phyloP scores from a whole-genome alignment of 2,113 vertebrate genomes.

The Percina caprodes region DNA sequence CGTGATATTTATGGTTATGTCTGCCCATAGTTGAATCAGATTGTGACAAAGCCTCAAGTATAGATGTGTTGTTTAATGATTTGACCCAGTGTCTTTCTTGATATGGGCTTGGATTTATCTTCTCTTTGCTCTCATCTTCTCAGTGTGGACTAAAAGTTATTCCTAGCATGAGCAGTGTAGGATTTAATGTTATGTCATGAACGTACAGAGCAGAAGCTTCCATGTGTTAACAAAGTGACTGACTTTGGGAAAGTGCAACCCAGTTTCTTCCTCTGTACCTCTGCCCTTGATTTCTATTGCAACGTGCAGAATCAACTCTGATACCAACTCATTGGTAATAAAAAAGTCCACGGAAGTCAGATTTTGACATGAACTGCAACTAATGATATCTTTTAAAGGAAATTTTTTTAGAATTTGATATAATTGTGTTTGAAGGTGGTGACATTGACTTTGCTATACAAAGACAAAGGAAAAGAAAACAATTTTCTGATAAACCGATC shows the following conservation, averaged over 20 bases:
- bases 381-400: constrained; percentile 1
- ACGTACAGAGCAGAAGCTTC: constrained; percentile 12
- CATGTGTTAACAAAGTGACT: constrained; percentile 6
- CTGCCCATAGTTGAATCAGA: not conserved
- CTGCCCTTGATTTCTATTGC: constrained; percentile 1
- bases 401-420: not conserved
- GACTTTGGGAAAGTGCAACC: constrained; percentile 21
- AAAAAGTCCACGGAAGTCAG: not conserved
- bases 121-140: not conserved
- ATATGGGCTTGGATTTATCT: not conserved
- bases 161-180: not conserved
- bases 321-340: not conserved
- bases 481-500: not conserved
- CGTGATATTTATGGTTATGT: not conserved
- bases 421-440: not conserved
- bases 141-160: not conserved
- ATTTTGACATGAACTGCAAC: not conserved
- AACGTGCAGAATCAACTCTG: not conserved
- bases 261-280: constrained; percentile 8
- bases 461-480: not conserved
- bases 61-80: not conserved
- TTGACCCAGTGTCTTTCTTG: not conserved
- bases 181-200: constrained; percentile 41
- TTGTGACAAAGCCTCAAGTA: not conserved
- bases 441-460: not conserved